Base-by-base conservation (phyloP, 1,140 invertebrate species). In the Cotesia vestalis region DNA sequence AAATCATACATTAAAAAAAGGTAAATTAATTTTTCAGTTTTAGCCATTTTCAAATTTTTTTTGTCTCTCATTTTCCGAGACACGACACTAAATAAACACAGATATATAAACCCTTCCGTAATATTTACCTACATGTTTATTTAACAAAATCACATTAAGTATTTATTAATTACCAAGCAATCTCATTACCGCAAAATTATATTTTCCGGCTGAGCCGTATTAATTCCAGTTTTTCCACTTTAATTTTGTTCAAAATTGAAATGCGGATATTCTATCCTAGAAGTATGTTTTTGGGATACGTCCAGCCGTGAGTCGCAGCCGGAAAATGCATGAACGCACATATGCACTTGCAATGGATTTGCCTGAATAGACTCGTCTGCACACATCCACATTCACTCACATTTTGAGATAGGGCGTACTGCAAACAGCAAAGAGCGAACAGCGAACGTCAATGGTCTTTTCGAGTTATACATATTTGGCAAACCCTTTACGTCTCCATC, bases 391-490 rank as follows among this genome's bases (percentile, higher is more conserved):
- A 70, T 70, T 52, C 27, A 40, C 40, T n/a, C 38, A 70, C 8
- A 62, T 52, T 5, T 59, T 52, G 14, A 40, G 4, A 17, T 38
- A 57, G 27, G 36, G 6, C 40, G 40, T 46, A 46, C 6, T 9
- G 40, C 40, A 27, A 27, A 27, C 27, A 27, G 27, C 5, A 8
- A 60, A 73, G 67, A 74, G 59, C 69, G 46, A 51, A 70, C 61
- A 75, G 60, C 61, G 36, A n/a, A n/a, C 36, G 52, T 17, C 70
- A 62, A 75, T 74, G 72, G 60, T 71, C 74, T 75, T 76, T 77
- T 80, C 72, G 64, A 74, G 66, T 35, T 67, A 73, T 74, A 76
- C 73, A 75, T 74, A 78, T 80, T 80, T 80, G 79, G 79, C 79
- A 78, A 76, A 72, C 75, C 71, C 73, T 73, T 69, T 59, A 60